phyloP scores from a whole-genome alignment of 2,797 vertebrate genomes.

The Lutra lutra region DNA sequence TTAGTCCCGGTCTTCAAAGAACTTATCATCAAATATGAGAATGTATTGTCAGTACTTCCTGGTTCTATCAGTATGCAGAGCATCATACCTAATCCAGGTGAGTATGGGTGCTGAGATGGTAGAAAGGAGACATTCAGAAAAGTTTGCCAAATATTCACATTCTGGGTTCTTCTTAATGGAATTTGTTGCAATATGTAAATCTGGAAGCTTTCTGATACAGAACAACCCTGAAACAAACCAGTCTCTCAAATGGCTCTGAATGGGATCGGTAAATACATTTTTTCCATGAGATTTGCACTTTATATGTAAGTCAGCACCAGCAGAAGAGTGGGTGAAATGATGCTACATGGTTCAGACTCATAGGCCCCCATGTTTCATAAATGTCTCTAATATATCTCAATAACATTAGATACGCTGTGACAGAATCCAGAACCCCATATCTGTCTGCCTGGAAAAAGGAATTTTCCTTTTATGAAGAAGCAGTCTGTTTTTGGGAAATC shows the following conservation, averaged over 20 bases:
- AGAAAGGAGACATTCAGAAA: not conserved
- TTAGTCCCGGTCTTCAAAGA: not conserved
- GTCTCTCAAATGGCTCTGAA: not conserved
- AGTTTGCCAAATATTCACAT: not conserved
- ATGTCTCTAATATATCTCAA: not conserved
- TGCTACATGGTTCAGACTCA: not conserved
- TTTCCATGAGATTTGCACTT: not conserved
- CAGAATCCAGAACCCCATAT: not conserved
- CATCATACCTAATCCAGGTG: not conserved
- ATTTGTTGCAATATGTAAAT: not conserved
- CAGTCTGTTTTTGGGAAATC: not conserved
- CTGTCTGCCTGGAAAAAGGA: not conserved
- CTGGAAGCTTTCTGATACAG: not conserved
- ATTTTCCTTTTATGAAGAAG: conserved; percentile 45
- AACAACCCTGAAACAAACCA: not conserved
- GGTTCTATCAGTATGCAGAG: not conserved
- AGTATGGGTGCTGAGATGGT: accelerated
- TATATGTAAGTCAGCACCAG: not conserved
- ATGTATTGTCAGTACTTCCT: not conserved
- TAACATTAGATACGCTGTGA: not conserved
- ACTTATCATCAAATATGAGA: not conserved
- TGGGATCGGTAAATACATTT: not conserved
- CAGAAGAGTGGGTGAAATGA: not conserved
- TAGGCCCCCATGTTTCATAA: not conserved
- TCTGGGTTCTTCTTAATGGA: not conserved